These are phyloP conservation scores for Orycteropus afer DNA, from an alignment of 2,113 vertebrate species.

Conservation along the genomic window DNA sequence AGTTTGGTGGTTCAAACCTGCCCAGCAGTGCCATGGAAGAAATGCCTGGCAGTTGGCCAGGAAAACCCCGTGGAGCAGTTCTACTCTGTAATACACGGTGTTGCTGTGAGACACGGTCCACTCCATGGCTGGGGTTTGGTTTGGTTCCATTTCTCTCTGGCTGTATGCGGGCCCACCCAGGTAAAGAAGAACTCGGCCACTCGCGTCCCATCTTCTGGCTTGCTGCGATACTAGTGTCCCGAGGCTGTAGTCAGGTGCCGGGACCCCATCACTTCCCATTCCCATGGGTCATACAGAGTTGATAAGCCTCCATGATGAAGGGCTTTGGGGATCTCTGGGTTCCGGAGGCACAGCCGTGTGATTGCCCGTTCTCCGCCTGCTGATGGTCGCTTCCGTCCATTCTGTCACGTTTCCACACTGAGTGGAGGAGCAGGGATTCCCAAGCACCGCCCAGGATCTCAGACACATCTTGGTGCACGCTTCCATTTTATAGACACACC, in stretches of 20 bases:
- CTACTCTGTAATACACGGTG: no score
- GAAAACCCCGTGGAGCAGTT: not conserved
- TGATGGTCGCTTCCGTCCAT: not conserved
- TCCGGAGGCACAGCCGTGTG: not conserved
- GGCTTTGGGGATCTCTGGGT: not conserved
- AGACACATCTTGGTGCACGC: fast-evolving
- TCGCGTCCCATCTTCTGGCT: not conserved
- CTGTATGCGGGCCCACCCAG: not conserved
- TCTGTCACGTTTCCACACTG: not conserved
- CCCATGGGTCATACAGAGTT: not conserved
- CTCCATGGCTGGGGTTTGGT: no score
- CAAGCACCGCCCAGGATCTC: not conserved
- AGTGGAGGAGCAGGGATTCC: not conserved
- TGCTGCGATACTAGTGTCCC: not conserved
- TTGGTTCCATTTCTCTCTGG: not conserved
- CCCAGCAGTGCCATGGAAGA: no score
- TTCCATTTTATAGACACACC: fast-evolving
- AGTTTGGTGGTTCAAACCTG: no score
- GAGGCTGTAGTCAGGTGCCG: not conserved
- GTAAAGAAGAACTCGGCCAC: not conserved
- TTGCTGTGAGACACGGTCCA: no score
- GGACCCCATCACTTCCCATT: not conserved
- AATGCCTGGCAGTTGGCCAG: not conserved
- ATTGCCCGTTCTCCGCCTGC: fast-evolving
- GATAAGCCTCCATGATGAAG: not conserved